A percentile compares a stretch with the other conserved stretches of the same genome.
Evolutionary conservation across 2,113 vertebrate species (phyloP).

Genomic region (Cyanocitta stelleri): DNA sequence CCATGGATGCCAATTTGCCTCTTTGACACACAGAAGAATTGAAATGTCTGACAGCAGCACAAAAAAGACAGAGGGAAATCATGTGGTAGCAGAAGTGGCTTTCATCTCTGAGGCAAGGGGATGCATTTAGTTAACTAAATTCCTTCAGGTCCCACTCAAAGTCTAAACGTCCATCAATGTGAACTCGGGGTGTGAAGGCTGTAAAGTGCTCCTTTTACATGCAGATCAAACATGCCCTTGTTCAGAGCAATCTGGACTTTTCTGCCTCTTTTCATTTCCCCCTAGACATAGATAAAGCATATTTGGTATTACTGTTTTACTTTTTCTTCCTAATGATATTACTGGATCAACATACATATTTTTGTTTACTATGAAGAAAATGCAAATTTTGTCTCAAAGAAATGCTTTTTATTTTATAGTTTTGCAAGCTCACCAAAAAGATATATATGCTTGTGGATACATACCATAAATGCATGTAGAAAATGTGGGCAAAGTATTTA

Average conservation of each 20-base stretch:
- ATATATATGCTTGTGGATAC: neutral
- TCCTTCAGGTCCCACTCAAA: constrained; percentile 49
- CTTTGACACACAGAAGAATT: neutral
- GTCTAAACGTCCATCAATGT: neutral
- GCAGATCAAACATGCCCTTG: constrained; percentile 30
- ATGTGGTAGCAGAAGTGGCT: neutral
- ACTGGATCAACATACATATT: neutral
- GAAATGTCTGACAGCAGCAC: neutral
- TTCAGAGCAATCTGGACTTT: constrained; percentile 2
- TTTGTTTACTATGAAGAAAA: neutral
- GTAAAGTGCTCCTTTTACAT: neutral
- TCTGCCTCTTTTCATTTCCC: neutral
- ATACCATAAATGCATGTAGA: neutral
- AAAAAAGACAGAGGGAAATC: neutral
- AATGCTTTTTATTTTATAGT: neutral
- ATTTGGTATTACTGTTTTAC: neutral
- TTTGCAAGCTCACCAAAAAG: neutral
- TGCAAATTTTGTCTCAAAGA: neutral
- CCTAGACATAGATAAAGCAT: neutral
- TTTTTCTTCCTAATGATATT: neutral
- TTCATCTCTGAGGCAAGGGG: constrained; percentile 27
- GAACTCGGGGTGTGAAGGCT: constrained; percentile 10
- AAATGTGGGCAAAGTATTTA: neutral
- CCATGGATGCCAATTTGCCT: neutral
- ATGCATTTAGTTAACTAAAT: constrained; percentile 22